Evolutionary conservation across 2,888 invertebrate genomes (phyloP).

Genomic region (Heliconius ismenius): DNA sequence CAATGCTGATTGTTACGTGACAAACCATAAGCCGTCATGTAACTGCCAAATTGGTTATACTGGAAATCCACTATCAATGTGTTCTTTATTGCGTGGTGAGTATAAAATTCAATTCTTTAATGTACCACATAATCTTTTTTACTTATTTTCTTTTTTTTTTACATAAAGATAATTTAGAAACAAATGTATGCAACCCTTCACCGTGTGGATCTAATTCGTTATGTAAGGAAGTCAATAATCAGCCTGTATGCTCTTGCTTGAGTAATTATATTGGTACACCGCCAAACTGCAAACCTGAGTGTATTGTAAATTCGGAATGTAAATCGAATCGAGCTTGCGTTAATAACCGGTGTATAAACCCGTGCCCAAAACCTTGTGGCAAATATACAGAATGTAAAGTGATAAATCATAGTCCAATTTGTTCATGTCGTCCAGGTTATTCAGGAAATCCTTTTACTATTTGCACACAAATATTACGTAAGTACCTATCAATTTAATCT

Average conservation of each 20-base stretch:
- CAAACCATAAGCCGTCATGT: conserved; percentile 85
- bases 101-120: conserved; percentile 24
- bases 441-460: conserved; percentile 86
- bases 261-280: conserved; percentile 85
- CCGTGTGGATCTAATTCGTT: conserved; percentile 88
- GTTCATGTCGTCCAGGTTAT: conserved; percentile 85
- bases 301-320: conserved; percentile 85
- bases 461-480: conserved; percentile 82
- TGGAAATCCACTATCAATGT: conserved; percentile 85
- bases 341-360: conserved; percentile 85
- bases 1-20: conserved; percentile 85
- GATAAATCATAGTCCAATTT: conserved; percentile 87
- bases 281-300: conserved; percentile 84
- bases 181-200: conserved; percentile 87
- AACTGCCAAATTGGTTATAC: conserved; percentile 83
- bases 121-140: background rate
- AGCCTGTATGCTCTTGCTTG: conserved; percentile 88
- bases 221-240: conserved; percentile 86
- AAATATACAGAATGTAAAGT: conserved; percentile 86
- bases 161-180: conserved; percentile 59
- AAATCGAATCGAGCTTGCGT: conserved; percentile 84
- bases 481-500: conserved; percentile 51
- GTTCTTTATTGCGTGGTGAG: conserved; percentile 67
- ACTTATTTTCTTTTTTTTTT: conserved; percentile 50
- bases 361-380: conserved; percentile 86